These are phyloP conservation scores for Semaprochilodus insignis DNA, from an alignment of 2,797 vertebrate species.

Conservation along the genomic window DNA sequence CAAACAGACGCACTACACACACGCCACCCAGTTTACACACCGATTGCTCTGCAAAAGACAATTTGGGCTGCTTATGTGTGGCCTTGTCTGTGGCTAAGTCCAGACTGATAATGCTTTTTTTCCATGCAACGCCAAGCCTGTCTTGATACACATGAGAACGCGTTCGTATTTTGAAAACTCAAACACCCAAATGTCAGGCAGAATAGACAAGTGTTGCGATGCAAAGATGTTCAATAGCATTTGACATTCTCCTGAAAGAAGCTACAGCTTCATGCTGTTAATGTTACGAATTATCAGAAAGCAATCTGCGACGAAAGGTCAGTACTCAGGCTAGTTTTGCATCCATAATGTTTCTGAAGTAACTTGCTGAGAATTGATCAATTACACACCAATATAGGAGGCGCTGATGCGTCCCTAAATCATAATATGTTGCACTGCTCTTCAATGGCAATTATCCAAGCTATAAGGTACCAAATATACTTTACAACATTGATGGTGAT, in stretches of 20 bases:
- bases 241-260: not conserved
- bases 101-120: constrained; percentile 22
- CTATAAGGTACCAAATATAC: not conserved
- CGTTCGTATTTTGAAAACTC: constrained; percentile 10
- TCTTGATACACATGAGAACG: constrained; percentile 1
- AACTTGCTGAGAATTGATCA: not conserved
- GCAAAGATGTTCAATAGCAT: not conserved
- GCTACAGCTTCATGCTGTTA: not conserved
- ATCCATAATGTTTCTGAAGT: not conserved
- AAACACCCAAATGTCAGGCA: not conserved
- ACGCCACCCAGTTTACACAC: constrained; percentile 38
- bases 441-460: not conserved
- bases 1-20: constrained; percentile 17
- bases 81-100: not conserved
- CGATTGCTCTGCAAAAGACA: constrained; percentile 35
- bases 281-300: not conserved
- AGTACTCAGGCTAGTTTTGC: not conserved
- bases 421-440: not conserved
- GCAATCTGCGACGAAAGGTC: not conserved
- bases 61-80: constrained; percentile 7
- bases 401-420: not conserved
- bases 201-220: constrained; percentile 1
- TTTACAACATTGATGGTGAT: not conserved
- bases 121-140: not conserved
- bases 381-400: not conserved